Conservation (phyloP, 2,888 invertebrate genomes). For the Himalopsyche kuldschensis region DNA sequence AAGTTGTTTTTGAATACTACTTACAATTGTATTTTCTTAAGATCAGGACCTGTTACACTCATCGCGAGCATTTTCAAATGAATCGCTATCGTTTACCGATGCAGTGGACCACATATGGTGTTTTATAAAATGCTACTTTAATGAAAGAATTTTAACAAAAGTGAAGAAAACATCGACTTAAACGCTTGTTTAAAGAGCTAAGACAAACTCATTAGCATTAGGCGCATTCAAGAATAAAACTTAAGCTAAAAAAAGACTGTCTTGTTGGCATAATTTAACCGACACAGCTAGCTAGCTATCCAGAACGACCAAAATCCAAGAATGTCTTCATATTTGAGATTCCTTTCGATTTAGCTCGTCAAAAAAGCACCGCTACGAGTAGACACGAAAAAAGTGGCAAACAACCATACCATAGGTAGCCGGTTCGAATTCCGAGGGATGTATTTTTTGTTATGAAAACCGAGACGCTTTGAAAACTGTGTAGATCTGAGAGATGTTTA, state of each 20-base stretch:
- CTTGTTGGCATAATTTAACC: background rate
- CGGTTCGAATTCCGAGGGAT: background rate
- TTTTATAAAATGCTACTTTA: too few relatives aligned
- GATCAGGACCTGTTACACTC: too few relatives aligned
- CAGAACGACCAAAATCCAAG: background rate
- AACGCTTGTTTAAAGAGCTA: too few relatives aligned
- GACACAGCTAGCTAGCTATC: background rate
- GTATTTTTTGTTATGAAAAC: background rate
- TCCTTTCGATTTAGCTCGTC: background rate
- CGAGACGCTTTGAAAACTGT: background rate
- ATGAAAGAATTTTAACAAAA: too few relatives aligned
- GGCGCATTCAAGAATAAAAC: background rate
- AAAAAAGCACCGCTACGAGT: constrained; percentile 3
- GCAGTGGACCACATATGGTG: too few relatives aligned
- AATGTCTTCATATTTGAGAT: constrained; percentile 6
- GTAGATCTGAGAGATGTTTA: background rate
- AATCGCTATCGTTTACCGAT: too few relatives aligned
- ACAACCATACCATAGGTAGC: background rate
- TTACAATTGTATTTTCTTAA: too few relatives aligned
- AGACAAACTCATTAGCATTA: too few relatives aligned
- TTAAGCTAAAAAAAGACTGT: background rate
- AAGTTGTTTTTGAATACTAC: too few relatives aligned
- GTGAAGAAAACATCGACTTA: too few relatives aligned
- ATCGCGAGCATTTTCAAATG: too few relatives aligned
- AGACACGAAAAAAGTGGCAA: constrained; percentile 1